A percentile compares a stretch with the other conserved stretches of the same genome.
phyloP scores from a whole-genome alignment of 2,888 invertebrate genomes.

The Cephonodes hylas region DNA sequence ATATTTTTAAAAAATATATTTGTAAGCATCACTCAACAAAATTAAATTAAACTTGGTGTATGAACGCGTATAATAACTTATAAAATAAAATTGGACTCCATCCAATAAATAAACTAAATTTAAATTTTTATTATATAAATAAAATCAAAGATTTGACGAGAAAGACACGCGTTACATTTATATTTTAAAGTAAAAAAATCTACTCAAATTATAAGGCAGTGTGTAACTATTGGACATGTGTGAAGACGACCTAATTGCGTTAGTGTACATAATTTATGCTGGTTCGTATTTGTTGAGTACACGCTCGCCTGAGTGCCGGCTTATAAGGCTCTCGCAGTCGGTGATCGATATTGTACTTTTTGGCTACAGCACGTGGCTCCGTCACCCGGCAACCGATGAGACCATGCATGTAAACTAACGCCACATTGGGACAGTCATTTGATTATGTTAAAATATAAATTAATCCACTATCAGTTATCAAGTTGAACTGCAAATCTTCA shows the following conservation, averaged over 20 bases:
- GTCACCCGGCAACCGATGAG: constrained; percentile 39
- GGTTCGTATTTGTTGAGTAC: constrained; percentile 25
- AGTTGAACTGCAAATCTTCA: no score
- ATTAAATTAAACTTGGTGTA: no score
- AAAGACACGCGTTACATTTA: not conserved
- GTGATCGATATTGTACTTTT: constrained; percentile 50
- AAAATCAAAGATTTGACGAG: not conserved
- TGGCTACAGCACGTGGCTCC: constrained; percentile 25
- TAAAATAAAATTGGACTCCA: no score
- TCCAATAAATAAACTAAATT: no score
- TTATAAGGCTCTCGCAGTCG: constrained; percentile 22
- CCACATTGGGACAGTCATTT: no score
- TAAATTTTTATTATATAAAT: no score
- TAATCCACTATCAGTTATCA: no score
- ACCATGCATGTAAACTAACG: constrained; percentile 16
- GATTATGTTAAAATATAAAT: no score
- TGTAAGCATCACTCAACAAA: no score
- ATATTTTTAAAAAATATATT: not conserved
- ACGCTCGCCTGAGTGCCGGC: constrained; percentile 23
- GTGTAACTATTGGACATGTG: constrained; percentile 22
- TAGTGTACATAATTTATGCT: constrained; percentile 52
- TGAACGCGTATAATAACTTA: no score
- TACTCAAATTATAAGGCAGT: constrained; percentile 7
- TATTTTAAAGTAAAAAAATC: not conserved
- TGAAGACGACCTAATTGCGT: constrained; percentile 56